These are phyloP conservation scores for Apis cerana DNA, from an alignment of 1,140 invertebrate species.

Conservation along the genomic window DNA sequence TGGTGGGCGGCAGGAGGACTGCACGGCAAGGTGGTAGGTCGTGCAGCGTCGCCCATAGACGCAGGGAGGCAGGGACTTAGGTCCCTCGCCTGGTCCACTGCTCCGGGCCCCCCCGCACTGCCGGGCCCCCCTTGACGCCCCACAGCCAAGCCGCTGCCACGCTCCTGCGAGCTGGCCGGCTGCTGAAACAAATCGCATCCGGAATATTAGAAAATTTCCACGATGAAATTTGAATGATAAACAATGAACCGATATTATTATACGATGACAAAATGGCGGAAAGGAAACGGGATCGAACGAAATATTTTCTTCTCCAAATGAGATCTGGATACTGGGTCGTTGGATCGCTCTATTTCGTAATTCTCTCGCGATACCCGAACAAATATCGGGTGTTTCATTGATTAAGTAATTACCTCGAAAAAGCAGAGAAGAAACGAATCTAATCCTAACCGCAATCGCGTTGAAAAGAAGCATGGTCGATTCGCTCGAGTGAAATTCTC, in stretches of 20 bases:
- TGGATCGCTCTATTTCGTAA: background rate
- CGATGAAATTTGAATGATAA: background rate
- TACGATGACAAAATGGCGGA: no score
- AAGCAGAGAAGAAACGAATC: background rate
- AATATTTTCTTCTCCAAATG: background rate
- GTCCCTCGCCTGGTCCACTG: slow-evolving; percentile 87
- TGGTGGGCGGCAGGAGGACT: slow-evolving; percentile 76
- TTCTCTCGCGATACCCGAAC: background rate
- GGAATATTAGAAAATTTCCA: slow-evolving; percentile 34
- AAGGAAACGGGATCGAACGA: background rate
- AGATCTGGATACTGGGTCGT: background rate
- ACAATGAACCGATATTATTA: no score
- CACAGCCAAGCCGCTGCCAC: slow-evolving; percentile 79
- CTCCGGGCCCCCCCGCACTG: slow-evolving; percentile 81
- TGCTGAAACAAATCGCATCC: slow-evolving; percentile 73
- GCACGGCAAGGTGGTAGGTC: slow-evolving; percentile 77
- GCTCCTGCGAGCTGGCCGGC: slow-evolving; percentile 80
- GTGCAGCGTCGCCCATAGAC: slow-evolving; percentile 83
- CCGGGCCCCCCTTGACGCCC: slow-evolving; percentile 77
- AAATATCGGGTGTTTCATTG: background rate
- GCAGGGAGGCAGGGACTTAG: slow-evolving; percentile 87
- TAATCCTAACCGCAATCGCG: background rate
- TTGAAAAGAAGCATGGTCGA: background rate
- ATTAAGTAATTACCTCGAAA: background rate
- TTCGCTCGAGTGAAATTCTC: slow-evolving; percentile 9